A percentile compares a stretch with the other conserved stretches of the same genome.
phyloP scores from a whole-genome alignment of 2,113 vertebrate genomes.

The Castor canadensis region DNA sequence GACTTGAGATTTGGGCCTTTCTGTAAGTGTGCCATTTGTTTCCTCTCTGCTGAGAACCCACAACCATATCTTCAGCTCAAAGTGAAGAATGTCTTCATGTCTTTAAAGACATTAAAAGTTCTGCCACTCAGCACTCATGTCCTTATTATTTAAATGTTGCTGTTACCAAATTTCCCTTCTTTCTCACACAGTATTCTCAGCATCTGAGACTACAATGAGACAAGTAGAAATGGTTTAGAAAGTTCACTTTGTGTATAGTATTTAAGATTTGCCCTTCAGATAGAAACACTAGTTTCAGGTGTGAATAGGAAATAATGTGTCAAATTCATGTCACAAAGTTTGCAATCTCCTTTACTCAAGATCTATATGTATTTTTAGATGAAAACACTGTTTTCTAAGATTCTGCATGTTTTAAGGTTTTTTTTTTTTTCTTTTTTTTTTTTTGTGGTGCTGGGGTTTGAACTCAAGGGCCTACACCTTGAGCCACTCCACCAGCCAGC shows the following conservation, averaged over 20 bases:
- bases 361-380: neutral
- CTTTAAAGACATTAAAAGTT: neutral
- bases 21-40: neutral
- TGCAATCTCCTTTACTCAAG: neutral
- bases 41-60: slow-evolving; percentile 1
- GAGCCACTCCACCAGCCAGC: too few relatives aligned
- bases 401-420: neutral
- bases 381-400: neutral
- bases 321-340: neutral
- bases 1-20: neutral
- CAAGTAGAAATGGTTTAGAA: neutral
- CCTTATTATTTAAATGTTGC: neutral
- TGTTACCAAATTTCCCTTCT: neutral
- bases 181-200: neutral
- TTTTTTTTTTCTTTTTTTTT: neutral
- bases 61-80: neutral
- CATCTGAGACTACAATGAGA: neutral
- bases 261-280: neutral
- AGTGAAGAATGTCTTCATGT: neutral
- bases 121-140: neutral
- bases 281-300: neutral
- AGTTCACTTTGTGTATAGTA: neutral
- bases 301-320: neutral
- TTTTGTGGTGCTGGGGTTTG: too few relatives aligned
- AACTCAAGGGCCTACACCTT: too few relatives aligned